These are phyloP conservation scores for Embidobia sp. DNA, from an alignment of 2,888 invertebrate genomes.

Conservation along the genomic window DNA sequence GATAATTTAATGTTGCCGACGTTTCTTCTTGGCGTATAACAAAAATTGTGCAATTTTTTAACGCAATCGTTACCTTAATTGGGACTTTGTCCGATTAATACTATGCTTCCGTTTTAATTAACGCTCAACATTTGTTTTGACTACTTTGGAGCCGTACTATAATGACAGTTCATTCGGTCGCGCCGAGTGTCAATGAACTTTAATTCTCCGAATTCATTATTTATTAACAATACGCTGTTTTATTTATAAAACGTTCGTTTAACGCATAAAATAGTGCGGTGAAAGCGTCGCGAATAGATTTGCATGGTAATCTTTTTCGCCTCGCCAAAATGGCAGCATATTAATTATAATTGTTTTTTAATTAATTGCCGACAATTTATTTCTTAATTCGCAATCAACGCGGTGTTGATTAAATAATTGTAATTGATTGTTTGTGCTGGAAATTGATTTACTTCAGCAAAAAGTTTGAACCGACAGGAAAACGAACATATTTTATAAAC, in stretches of 20 bases:
- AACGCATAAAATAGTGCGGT: not conserved
- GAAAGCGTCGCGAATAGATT: not conserved
- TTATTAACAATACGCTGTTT: not conserved
- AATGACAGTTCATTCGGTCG: too few relatives aligned
- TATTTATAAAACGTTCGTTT: not conserved
- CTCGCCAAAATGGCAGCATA: not conserved
- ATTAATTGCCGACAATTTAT: not conserved
- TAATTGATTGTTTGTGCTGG: too few relatives aligned
- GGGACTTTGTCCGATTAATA: conserved; percentile 1
- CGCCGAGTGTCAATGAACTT: not conserved
- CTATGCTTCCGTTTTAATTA: conserved; percentile 10
- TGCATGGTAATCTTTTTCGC: not conserved
- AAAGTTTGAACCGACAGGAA: too few relatives aligned
- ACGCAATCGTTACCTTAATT: conserved; percentile 20
- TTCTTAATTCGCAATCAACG: too few relatives aligned
- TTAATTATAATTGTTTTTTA: conserved; percentile 12
- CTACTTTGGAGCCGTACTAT: too few relatives aligned
- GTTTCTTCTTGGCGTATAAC: conserved; percentile 6
- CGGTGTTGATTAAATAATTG: too few relatives aligned
- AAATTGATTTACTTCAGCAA: too few relatives aligned
- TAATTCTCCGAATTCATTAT: not conserved
- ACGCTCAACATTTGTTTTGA: conserved; percentile 5
- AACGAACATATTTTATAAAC: too few relatives aligned
- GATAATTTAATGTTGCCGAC: conserved; percentile 24
- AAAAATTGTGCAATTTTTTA: conserved; percentile 12